Percentiles rank a stretch among this genome's conserved stretches.
phyloP scores from a whole-genome alignment of 2,113 vertebrate genomes.

The Aldabrachelys gigantea region DNA sequence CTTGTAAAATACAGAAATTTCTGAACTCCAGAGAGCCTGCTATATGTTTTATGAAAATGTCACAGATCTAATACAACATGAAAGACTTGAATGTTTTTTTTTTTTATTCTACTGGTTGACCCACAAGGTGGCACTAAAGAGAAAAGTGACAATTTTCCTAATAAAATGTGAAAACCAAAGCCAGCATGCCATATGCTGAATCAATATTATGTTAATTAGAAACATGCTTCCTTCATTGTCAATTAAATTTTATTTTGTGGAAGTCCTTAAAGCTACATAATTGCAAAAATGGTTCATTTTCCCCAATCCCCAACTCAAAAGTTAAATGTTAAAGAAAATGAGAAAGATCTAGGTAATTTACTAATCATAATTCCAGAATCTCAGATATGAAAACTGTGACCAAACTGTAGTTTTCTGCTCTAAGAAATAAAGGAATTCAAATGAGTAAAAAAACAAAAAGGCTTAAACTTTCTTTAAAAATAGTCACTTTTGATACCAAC shows the following conservation, averaged over 20 bases:
- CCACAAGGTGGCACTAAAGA: slow-evolving; percentile 87
- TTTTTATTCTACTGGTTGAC: slow-evolving; percentile 54
- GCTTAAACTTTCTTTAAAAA: not conserved
- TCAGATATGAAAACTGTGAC: slow-evolving; percentile 15
- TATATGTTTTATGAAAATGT: not conserved
- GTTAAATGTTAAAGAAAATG: slow-evolving; percentile 49
- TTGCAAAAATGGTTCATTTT: slow-evolving; percentile 36
- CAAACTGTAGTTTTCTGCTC: slow-evolving; percentile 28
- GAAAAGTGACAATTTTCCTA: slow-evolving; percentile 77
- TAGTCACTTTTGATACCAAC: not conserved
- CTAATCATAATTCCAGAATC: slow-evolving; percentile 28
- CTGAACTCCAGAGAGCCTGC: not conserved
- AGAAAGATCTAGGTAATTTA: not conserved
- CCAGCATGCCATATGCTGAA: slow-evolving; percentile 67
- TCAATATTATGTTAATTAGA: slow-evolving; percentile 71
- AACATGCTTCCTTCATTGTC: slow-evolving; percentile 52
- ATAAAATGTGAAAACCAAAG: slow-evolving; percentile 70
- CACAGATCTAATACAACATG: not conserved
- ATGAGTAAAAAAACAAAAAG: not conserved
- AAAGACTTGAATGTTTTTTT: slow-evolving; percentile 20
- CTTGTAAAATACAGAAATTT: not conserved
- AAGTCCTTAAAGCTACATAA: slow-evolving; percentile 51
- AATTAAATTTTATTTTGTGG: slow-evolving; percentile 60
- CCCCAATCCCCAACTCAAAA: slow-evolving; percentile 26
- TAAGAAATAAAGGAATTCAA: slow-evolving; percentile 42